A percentile compares a stretch with the other conserved stretches of the same genome.
These are phyloP conservation scores for Yponomeuta cagnagella DNA, from an alignment of 2,888 invertebrate species.

Conservation along the genomic window DNA sequence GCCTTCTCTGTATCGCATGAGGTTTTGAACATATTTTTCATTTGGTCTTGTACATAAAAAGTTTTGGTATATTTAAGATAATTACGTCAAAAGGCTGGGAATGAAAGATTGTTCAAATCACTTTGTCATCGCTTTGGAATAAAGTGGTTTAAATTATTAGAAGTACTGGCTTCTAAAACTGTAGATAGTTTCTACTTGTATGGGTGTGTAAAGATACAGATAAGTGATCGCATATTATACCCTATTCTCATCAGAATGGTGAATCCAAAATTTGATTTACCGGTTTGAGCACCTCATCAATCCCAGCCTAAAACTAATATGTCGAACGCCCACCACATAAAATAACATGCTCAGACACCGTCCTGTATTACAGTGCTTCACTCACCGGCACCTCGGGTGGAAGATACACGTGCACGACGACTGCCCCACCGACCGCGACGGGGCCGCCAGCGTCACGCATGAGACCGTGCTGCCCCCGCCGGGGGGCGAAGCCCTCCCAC, in stretches of 20 bases:
- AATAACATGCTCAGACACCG: slow-evolving; percentile 15
- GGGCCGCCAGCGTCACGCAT: slow-evolving; percentile 62
- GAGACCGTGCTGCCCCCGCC: slow-evolving; percentile 38
- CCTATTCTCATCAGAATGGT: too few species aligned
- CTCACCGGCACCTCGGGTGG: slow-evolving; percentile 95
- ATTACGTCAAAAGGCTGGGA: not conserved
- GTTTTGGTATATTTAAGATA: not conserved
- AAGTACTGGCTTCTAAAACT: too few species aligned
- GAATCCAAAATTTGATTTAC: too few species aligned
- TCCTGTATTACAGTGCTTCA: slow-evolving; percentile 84
- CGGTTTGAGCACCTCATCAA: not conserved
- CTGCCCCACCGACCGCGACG: slow-evolving; percentile 80
- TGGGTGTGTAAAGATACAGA: too few species aligned
- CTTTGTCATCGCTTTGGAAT: too few species aligned
- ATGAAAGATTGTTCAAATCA: not conserved
- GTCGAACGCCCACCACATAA: not conserved
- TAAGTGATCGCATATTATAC: too few species aligned
- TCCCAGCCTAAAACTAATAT: not conserved
- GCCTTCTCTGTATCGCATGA: slow-evolving; percentile 68
- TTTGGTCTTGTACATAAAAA: slow-evolving; percentile 29
- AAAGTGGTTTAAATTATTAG: too few species aligned
- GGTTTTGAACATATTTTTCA: slow-evolving; percentile 34
- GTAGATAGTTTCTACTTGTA: not conserved
- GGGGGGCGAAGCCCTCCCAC: not conserved
- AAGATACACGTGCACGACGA: slow-evolving; percentile 93